Percentiles rank a stretch among this genome's conserved stretches.
Evolutionary conservation across 2,797 vertebrate genomes (phyloP).

Genomic region (Gallinago nigripennis): DNA sequence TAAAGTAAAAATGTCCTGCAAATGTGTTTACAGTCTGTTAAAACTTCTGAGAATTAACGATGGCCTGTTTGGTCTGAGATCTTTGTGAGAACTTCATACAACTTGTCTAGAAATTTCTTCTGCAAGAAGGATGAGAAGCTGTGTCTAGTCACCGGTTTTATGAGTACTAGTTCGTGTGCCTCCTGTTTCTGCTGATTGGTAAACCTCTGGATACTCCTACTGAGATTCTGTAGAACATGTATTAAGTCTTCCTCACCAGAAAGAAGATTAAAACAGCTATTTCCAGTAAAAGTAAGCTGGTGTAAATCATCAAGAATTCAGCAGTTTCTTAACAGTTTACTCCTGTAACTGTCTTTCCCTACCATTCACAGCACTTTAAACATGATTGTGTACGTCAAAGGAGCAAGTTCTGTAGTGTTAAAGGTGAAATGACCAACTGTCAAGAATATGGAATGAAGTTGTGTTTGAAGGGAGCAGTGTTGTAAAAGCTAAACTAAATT

Average conservation of each 20-base stretch:
- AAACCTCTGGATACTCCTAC: not conserved
- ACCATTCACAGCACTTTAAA: not conserved
- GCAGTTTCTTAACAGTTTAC: not conserved
- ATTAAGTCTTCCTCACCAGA: not conserved
- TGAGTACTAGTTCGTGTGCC: not conserved
- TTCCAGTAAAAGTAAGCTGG: not conserved
- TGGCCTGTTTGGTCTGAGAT: not conserved
- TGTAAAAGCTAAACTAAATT: not conserved
- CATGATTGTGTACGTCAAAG: not conserved
- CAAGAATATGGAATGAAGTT: not conserved
- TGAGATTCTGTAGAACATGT: not conserved
- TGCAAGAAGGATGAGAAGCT: not conserved
- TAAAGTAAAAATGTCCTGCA: not conserved
- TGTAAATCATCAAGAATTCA: not conserved
- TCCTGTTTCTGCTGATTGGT: not conserved
- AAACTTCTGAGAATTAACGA: not conserved
- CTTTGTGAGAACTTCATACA: not conserved
- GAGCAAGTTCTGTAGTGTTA: not conserved
- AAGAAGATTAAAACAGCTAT: not conserved
- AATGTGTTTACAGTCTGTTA: not conserved
- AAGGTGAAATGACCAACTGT: not conserved
- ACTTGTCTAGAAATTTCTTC: not conserved
- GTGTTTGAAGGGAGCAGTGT: fast-evolving
- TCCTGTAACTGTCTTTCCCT: not conserved
- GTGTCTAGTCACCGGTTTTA: not conserved